These are phyloP conservation scores for Oryzias sinensis DNA, from an alignment of 2,797 vertebrate species.

Conservation along the genomic window DNA sequence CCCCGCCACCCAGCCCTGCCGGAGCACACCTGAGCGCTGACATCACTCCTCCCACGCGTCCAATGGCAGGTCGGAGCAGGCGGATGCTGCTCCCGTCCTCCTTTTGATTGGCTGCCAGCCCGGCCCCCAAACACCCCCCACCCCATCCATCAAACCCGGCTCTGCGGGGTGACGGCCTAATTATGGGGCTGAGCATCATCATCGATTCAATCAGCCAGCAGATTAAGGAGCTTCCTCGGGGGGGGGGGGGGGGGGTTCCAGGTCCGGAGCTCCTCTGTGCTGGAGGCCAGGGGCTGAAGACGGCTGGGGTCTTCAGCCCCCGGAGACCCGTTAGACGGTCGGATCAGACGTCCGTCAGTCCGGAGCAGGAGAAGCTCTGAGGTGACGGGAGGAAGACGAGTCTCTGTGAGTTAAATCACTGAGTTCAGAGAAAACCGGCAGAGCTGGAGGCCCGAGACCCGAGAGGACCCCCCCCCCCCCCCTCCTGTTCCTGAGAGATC, in stretches of 20 bases:
- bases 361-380: too few relatives aligned
- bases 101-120: slow-evolving; percentile 26
- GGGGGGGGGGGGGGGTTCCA: slow-evolving; percentile 2
- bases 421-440: too few relatives aligned
- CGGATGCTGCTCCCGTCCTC: background rate
- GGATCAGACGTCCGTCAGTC: too few relatives aligned
- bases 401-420: too few relatives aligned
- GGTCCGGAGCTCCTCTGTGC: slow-evolving; percentile 1
- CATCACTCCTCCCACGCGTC: slow-evolving; percentile 30
- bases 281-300: too few relatives aligned
- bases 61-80: slow-evolving; percentile 7
- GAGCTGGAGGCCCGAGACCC: too few relatives aligned
- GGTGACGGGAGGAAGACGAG: too few relatives aligned
- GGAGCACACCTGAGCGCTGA: slow-evolving; percentile 35
- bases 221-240: slow-evolving; percentile 37
- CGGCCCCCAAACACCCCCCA: slow-evolving; percentile 32
- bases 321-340: too few relatives aligned
- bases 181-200: slow-evolving; percentile 58
- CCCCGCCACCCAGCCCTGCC: slow-evolving; percentile 4
- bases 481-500: too few relatives aligned
- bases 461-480: too few relatives aligned
- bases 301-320: too few relatives aligned
- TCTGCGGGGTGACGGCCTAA: slow-evolving; percentile 72
- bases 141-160: slow-evolving; percentile 58
- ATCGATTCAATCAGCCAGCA: slow-evolving; percentile 43